Conservation (phyloP, 2,888 invertebrate genomes). For the Heliothis peltigera region DNA sequence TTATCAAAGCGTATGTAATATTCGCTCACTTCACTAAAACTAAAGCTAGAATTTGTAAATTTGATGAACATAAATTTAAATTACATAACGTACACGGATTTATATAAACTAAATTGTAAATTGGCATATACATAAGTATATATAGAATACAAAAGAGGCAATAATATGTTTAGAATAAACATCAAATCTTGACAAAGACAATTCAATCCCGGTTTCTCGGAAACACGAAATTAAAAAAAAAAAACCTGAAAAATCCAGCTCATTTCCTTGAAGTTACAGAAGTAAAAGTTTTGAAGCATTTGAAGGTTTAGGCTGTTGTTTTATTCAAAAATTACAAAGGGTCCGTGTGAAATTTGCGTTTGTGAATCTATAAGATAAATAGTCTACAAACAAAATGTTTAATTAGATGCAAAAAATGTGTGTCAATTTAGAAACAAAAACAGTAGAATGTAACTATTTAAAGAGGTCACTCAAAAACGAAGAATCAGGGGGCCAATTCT, state of each 20-base stretch:
- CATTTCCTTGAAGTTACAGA: conserved; percentile 9
- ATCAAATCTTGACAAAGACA: conserved; percentile 4
- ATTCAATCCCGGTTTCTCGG: conserved; percentile 4
- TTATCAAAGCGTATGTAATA: conserved; percentile 12
- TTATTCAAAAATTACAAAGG: conserved; percentile 1
- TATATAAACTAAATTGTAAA: conserved; percentile 27
- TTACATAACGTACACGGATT: conserved; percentile 42
- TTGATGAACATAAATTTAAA: conserved; percentile 39
- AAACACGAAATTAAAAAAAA: conserved; percentile 19
- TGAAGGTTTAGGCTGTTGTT: conserved; percentile 8
- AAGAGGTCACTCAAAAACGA: too few relatives aligned
- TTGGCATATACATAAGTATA: conserved; percentile 32
- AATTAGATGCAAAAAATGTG: too few relatives aligned
- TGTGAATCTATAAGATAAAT: too few relatives aligned
- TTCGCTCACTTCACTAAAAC: conserved; percentile 15
- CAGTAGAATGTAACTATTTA: too few relatives aligned
- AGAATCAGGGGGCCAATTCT: too few relatives aligned
- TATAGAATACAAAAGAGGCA: conserved; percentile 14
- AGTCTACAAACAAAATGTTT: too few relatives aligned
- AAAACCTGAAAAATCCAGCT: background rate
- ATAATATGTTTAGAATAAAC: conserved; percentile 26
- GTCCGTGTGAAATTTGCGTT: background rate
- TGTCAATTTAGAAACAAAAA: too few relatives aligned
- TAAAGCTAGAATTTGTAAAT: conserved; percentile 37
- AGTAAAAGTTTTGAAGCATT: conserved; percentile 6